Conservation (phyloP, 2,113 vertebrate genomes). For the Aplodontia rufa region DNA sequence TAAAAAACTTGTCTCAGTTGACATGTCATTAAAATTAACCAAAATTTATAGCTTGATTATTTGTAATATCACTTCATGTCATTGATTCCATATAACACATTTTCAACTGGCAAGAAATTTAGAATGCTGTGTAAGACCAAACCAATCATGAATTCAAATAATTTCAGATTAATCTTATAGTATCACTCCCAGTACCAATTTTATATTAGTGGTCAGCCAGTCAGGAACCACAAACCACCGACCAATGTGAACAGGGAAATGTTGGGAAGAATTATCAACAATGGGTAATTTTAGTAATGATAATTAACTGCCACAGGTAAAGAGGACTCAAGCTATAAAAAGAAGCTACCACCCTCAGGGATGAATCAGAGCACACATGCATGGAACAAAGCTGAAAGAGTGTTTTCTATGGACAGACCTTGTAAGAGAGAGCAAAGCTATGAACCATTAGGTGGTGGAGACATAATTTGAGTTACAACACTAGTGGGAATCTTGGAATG, state of each 20-base stretch:
- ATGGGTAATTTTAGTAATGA: background rate
- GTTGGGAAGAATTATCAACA: background rate
- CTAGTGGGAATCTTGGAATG: background rate
- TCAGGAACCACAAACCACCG: background rate
- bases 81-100: background rate
- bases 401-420: background rate
- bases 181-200: background rate
- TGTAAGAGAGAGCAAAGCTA: background rate
- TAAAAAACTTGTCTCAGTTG: background rate
- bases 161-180: background rate
- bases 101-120: background rate
- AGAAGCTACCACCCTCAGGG: background rate
- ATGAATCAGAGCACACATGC: background rate
- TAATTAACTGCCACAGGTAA: background rate
- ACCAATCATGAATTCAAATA: background rate
- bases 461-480: background rate
- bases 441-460: background rate
- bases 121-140: background rate
- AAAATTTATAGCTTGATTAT: background rate
- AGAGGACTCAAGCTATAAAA: background rate
- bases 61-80: background rate
- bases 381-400: background rate
- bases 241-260: background rate
- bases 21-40: background rate
- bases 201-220: background rate